phyloP scores from a whole-genome alignment of 2,888 invertebrate species.

The Caenorhabditis sp. region DNA sequence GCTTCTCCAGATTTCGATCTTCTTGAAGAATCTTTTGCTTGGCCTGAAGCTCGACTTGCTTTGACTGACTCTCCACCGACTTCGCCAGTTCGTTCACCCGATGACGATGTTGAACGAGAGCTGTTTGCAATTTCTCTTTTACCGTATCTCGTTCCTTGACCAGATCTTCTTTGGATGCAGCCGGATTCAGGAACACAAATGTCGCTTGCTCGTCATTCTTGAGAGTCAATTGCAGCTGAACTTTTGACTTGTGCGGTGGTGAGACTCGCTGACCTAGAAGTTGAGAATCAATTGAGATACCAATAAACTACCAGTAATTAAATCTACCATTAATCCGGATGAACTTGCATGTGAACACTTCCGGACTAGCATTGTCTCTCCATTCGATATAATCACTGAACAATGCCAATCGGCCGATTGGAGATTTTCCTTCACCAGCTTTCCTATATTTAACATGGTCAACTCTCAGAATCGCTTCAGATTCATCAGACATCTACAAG shows the following conservation, averaged over 20 bases:
- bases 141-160: constrained; percentile 94
- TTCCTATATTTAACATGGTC: constrained; percentile 81
- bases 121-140: constrained; percentile 92
- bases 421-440: constrained; percentile 79
- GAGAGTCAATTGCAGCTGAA: constrained; percentile 96
- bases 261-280: constrained; percentile 93
- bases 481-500: constrained; percentile 53
- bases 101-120: constrained; percentile 87
- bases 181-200: constrained; percentile 96
- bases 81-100: constrained; percentile 76
- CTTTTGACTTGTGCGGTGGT: constrained; percentile 96
- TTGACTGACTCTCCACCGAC: constrained; percentile 70
- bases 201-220: constrained; percentile 90
- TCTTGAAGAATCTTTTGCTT: constrained; percentile 78
- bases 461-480: constrained; percentile 66
- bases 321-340: constrained; percentile 80
- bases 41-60: constrained; percentile 71
- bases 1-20: constrained; percentile 73
- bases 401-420: constrained; percentile 75
- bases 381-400: constrained; percentile 80
- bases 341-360: constrained; percentile 73
- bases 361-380: constrained; percentile 74
- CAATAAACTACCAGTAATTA: background rate
- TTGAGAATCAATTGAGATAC: background rate
- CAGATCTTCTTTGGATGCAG: constrained; percentile 89